phyloP scores from a whole-genome alignment of 2,797 vertebrate species.

The Salarias fasciatus region DNA sequence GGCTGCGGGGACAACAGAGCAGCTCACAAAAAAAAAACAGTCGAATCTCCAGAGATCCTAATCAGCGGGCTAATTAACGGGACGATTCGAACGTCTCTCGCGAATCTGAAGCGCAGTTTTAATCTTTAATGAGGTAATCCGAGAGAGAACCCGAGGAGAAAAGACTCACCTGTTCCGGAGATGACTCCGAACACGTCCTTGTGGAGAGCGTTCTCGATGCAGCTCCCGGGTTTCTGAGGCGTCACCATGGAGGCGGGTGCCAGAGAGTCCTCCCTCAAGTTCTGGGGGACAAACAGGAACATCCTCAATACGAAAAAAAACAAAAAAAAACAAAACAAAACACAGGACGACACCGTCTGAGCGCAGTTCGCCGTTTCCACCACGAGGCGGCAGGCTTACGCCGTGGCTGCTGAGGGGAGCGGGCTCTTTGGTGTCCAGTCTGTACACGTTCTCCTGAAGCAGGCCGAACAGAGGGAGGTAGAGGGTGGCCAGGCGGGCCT shows the following conservation, averaged over 20 bases:
- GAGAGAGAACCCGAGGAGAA: too few relatives aligned
- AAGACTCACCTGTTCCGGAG: slow-evolving; percentile 90
- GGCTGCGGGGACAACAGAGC: slow-evolving; percentile 72
- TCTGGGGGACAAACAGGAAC: slow-evolving; percentile 70
- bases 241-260: slow-evolving; percentile 83
- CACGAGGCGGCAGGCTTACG: slow-evolving; percentile 80
- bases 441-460: slow-evolving; percentile 94
- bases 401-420: slow-evolving; percentile 83
- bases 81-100: too few relatives aligned
- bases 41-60: too few relatives aligned
- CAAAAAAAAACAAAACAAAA: neutral
- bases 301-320: neutral
- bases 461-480: slow-evolving; percentile 95
- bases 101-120: too few relatives aligned
- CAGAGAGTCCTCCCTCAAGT: slow-evolving; percentile 86
- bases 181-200: slow-evolving; percentile 96
- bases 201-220: slow-evolving; percentile 90
- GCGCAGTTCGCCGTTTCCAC: neutral
- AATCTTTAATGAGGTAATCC: too few relatives aligned
- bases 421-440: slow-evolving; percentile 90
- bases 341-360: too few relatives aligned
- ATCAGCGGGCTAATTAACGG: too few relatives aligned
- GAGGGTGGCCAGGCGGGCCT: slow-evolving; percentile 93
- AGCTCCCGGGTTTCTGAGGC: slow-evolving; percentile 88
- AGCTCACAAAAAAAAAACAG: neutral